Conservation (phyloP, 2,888 invertebrate species). For the Eupeodes luniger region DNA sequence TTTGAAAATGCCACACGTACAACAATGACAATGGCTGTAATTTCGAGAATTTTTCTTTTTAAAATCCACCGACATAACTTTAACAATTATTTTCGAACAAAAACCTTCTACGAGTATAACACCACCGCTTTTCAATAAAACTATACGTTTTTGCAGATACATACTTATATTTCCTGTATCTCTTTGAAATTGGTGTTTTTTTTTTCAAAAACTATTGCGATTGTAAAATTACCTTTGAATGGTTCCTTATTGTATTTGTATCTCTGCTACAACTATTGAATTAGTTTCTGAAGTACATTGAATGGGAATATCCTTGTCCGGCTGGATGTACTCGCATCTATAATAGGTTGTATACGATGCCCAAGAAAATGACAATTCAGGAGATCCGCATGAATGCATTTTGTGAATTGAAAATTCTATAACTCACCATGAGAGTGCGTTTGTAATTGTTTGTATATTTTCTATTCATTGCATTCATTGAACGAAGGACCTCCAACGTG, state of each 20-base stretch:
- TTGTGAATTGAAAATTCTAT: conserved; percentile 46
- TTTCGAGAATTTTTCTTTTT: conserved; percentile 24
- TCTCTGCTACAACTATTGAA: conserved; percentile 55
- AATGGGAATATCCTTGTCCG: conserved; percentile 71
- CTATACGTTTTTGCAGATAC: neutral
- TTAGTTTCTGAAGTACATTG: conserved; percentile 72
- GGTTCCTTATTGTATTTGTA: neutral
- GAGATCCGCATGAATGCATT: conserved; percentile 64
- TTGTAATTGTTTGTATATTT: conserved; percentile 50
- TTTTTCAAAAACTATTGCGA: conserved; percentile 4
- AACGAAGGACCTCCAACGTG: conserved; percentile 56
- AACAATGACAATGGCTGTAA: neutral
- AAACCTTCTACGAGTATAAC: conserved; percentile 25
- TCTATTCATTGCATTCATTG: neutral
- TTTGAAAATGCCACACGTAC: conserved; percentile 43
- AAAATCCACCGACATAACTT: conserved; percentile 27
- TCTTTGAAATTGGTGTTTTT: conserved; percentile 11
- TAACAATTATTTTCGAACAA: conserved; percentile 6
- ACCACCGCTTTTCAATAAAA: conserved; percentile 49
- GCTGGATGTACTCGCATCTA: neutral
- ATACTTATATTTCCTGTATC: conserved; percentile 57
- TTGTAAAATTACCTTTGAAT: conserved; percentile 42
- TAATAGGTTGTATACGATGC: neutral
- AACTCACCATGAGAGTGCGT: conserved; percentile 41
- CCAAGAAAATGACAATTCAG: conserved; percentile 55